phyloP scores from a whole-genome alignment of 2,797 vertebrate species.

The Benthosema pterotum region DNA sequence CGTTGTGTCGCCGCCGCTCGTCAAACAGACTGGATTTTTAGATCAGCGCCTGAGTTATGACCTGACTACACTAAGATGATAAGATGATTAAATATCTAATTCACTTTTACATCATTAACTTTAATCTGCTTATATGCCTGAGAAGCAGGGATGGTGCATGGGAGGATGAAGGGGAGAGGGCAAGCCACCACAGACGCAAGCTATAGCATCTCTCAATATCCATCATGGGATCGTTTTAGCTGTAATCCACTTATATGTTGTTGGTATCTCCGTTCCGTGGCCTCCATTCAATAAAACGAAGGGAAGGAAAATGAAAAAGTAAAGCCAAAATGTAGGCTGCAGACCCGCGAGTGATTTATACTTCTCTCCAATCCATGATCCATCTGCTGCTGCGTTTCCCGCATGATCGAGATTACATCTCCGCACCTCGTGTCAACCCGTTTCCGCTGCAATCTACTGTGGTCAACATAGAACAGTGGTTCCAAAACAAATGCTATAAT shows the following conservation, averaged over 20 bases:
- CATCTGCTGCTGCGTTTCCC: conserved; percentile 42
- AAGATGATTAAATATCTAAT: conserved; percentile 84
- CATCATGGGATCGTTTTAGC: conserved; percentile 51
- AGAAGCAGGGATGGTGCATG: conserved; percentile 53
- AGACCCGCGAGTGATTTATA: conserved; percentile 2
- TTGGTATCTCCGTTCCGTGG: conserved; percentile 33
- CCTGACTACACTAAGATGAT: conserved; percentile 75
- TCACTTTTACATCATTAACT: conserved; percentile 80
- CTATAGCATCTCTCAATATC: conserved; percentile 55
- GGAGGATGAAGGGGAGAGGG: conserved; percentile 18
- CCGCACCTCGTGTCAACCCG: too few relatives aligned
- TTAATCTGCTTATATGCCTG: conserved; percentile 79
- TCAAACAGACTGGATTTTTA: conserved; percentile 73
- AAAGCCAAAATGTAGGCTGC: not conserved
- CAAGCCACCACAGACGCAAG: conserved; percentile 22
- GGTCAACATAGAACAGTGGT: too few relatives aligned
- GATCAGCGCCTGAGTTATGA: conserved; percentile 69
- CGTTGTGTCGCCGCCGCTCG: conserved; percentile 39
- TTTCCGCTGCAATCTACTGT: too few relatives aligned
- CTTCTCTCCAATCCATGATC: not conserved
- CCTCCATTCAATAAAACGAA: conserved; percentile 45
- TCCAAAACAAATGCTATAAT: too few relatives aligned
- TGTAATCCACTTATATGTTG: conserved; percentile 18
- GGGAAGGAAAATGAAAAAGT: conserved; percentile 5
- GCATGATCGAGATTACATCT: conserved; percentile 21